A percentile compares a stretch with the other conserved stretches of the same genome.
Evolutionary conservation across 2,888 invertebrate species (phyloP).

Genomic region (Epinotia bilunana): DNA sequence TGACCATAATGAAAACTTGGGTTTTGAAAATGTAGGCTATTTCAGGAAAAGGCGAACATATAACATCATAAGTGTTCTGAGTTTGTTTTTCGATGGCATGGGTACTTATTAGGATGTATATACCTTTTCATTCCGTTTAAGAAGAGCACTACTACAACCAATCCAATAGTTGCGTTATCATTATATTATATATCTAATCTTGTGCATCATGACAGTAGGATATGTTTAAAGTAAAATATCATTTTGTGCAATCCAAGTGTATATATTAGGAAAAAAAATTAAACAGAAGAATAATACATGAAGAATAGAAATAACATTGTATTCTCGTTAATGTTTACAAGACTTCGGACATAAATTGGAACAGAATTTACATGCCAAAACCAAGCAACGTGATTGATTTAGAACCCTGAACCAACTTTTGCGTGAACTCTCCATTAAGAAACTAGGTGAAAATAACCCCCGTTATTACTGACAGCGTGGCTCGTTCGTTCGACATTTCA

Average conservation of each 20-base stretch:
- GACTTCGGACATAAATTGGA: no score
- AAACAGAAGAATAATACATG: no score
- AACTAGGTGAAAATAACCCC: constrained; percentile 40
- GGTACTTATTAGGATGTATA: background rate
- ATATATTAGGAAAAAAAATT: no score
- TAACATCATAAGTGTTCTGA: background rate
- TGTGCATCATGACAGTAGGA: no score
- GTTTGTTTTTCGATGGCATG: background rate
- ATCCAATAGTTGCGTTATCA: no score
- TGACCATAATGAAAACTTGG: constrained; percentile 31
- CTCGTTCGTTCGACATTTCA: constrained; percentile 43
- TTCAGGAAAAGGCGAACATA: constrained; percentile 1
- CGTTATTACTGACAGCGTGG: constrained; percentile 22
- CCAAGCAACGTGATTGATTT: background rate
- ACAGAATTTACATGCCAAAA: no score
- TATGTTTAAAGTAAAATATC: no score
- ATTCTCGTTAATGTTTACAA: no score
- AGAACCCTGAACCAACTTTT: constrained; percentile 14
- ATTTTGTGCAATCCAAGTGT: no score
- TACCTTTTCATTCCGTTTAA: background rate
- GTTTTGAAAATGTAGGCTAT: constrained; percentile 21
- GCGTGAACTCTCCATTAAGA: constrained; percentile 24
- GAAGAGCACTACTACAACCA: no score
- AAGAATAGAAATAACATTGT: no score
- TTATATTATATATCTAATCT: no score